These are phyloP conservation scores for Muscicapa striata DNA, from an alignment of 2,797 vertebrate species.

Conservation along the genomic window DNA sequence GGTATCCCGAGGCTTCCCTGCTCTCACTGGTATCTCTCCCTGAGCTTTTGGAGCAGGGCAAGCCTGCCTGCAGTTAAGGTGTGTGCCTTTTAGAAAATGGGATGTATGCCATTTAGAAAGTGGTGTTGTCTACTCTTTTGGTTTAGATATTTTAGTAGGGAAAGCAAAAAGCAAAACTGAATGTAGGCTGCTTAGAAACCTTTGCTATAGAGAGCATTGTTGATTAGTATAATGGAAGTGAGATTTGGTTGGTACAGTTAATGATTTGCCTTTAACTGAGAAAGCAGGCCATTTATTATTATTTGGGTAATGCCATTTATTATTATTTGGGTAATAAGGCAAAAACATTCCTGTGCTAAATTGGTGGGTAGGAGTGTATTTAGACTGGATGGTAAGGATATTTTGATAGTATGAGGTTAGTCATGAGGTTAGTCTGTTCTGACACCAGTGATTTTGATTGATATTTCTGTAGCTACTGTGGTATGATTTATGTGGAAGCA, in stretches of 20 bases:
- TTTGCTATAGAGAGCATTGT: not conserved
- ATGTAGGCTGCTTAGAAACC: not conserved
- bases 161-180: not conserved
- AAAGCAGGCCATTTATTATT: not conserved
- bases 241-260: not conserved
- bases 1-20: accelerated
- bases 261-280: not conserved
- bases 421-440: not conserved
- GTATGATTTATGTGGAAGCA: not conserved
- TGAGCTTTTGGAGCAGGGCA: not conserved
- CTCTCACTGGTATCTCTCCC: not conserved
- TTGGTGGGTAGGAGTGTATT: not conserved
- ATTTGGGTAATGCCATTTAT: not conserved
- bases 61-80: not conserved
- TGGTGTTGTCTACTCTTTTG: not conserved
- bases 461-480: not conserved
- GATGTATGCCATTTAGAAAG: not conserved
- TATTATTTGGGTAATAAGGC: not conserved
- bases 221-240: not conserved
- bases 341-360: not conserved
- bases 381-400: not conserved
- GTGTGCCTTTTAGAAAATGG: not conserved
- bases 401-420: not conserved
- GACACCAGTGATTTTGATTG: not conserved
- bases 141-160: not conserved